Evolutionary conservation across 2,113 vertebrate species (phyloP).

Genomic region (Plectropomus leopardus): DNA sequence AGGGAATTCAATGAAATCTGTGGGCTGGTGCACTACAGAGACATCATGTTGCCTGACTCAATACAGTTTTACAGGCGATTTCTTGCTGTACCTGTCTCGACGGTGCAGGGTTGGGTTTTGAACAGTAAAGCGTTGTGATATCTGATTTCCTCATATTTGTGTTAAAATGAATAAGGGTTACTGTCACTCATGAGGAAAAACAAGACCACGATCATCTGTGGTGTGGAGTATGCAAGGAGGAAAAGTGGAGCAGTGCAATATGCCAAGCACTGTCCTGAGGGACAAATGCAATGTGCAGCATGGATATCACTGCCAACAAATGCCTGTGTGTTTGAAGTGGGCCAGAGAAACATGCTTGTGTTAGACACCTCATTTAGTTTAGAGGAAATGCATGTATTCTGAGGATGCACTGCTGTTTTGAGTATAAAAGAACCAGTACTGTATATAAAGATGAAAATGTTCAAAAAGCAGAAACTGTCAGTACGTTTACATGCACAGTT

Average conservation of each 20-base stretch:
- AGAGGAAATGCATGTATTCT: slow-evolving; percentile 25
- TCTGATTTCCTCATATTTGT: slow-evolving; percentile 16
- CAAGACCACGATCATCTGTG: slow-evolving; percentile 15
- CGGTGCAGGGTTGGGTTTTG: slow-evolving; percentile 13
- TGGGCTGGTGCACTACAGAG: slow-evolving; percentile 8
- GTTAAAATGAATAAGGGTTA: slow-evolving; percentile 21
- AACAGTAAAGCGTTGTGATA: not conserved
- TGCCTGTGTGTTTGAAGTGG: slow-evolving; percentile 45
- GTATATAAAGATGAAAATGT: no score
- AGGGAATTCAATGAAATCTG: slow-evolving; percentile 15
- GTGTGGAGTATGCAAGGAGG: slow-evolving; percentile 12
- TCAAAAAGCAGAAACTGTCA: not conserved
- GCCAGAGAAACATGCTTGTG: slow-evolving; percentile 27
- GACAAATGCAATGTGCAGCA: slow-evolving; percentile 58
- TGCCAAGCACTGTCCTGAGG: slow-evolving; percentile 55
- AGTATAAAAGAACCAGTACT: slow-evolving; percentile 2
- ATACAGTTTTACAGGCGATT: not conserved
- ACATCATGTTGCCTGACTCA: slow-evolving; percentile 12
- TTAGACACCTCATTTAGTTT: slow-evolving; percentile 31
- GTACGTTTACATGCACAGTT: no score
- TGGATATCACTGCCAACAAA: slow-evolving; percentile 41
- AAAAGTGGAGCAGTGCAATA: slow-evolving; percentile 64
- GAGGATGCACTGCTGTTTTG: not conserved
- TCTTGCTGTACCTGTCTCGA: not conserved
- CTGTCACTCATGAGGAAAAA: slow-evolving; percentile 35